Conservation (phyloP, 2,888 invertebrate species). For the Drosophila lacicola region DNA sequence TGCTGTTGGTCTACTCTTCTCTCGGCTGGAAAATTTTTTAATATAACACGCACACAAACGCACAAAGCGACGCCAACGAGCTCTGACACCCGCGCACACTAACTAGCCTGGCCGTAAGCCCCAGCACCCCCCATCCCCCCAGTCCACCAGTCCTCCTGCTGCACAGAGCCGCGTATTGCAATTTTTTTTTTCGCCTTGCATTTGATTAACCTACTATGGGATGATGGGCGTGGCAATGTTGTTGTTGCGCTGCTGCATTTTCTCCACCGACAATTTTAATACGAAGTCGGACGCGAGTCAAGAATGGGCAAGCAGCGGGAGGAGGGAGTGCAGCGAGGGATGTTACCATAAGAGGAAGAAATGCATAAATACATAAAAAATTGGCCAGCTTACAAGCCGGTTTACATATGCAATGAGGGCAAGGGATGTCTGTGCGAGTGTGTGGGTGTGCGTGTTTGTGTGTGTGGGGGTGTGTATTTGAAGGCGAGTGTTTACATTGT, state of each 20-base stretch:
- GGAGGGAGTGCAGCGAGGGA: conserved; percentile 6
- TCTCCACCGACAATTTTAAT: conserved; percentile 69
- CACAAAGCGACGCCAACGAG: conserved; percentile 46
- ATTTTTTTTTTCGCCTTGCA: conserved; percentile 64
- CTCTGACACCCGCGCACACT: conserved; percentile 61
- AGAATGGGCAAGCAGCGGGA: background rate
- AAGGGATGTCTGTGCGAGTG: conserved; percentile 11
- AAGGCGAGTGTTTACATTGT: conserved; percentile 64
- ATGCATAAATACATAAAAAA: conserved; percentile 81
- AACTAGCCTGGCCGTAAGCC: conserved; percentile 55
- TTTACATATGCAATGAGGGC: conserved; percentile 74
- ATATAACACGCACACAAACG: conserved; percentile 60
- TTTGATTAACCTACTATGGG: conserved; percentile 78
- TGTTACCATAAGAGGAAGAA: conserved; percentile 50
- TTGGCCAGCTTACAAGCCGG: conserved; percentile 76
- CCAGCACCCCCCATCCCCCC: background rate
- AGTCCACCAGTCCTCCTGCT: no score
- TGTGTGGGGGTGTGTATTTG: conserved; percentile 32
- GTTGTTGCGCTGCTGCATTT: conserved; percentile 56
- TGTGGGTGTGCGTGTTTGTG: conserved; percentile 19
- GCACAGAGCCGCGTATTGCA: conserved; percentile 36
- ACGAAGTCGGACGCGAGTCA: conserved; percentile 9
- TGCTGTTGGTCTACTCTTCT: conserved; percentile 37
- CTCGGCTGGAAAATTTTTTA: conserved; percentile 58
- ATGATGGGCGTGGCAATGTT: conserved; percentile 40